Base-by-base conservation (phyloP, 2,797 vertebrate genomes). In the Eremophila alpestris region DNA sequence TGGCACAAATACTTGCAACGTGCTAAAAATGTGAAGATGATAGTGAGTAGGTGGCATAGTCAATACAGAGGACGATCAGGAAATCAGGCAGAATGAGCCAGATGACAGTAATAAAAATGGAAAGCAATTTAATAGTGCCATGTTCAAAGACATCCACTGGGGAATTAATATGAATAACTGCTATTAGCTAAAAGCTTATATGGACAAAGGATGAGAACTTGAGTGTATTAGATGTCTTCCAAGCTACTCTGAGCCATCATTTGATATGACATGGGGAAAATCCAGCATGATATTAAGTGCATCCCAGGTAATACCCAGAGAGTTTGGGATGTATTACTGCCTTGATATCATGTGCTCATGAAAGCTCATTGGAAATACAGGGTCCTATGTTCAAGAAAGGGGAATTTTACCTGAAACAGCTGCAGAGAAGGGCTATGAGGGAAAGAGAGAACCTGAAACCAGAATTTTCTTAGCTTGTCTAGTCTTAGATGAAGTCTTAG, bases 31-130 rank as follows among this genome's bases (percentile, higher is more conserved):
- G 22, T 38, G 43, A 64, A 85, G 34, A 71, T 65, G 29, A 52
- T 65, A 49, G 54, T 93, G 90, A 86, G 86, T 94, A 91, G 85
- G 74, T 93, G 88, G 83, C 87, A 91, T 5, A 90, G 67, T 92
- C 87, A 80, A 88, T 91, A 81, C 51, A 87, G 87, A 83, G 70
- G 65, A 81, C 0, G 8, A 83, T 48, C 40, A 83, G 59, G 74
- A 86, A 73, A 71, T 73, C 85, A 88, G 64, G 79, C 38, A 83
- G 76, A 80, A 83, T 3, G 3, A 79, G 62, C 21, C 43, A 32
- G 55, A 69, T 43, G 67, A 83, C 74, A 93, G 75, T 90, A 93
- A 95, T 74, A 94, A 86, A 93, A 95, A 93, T 22, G 5, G 73
- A 89, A 81, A 59, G 59, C 64, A 86, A 81, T 83, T 93, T 82